Percentiles rank a stretch among this genome's conserved stretches.
Conservation (phyloP, 2,888 invertebrate genomes). For the Lissonota sp. region DNA sequence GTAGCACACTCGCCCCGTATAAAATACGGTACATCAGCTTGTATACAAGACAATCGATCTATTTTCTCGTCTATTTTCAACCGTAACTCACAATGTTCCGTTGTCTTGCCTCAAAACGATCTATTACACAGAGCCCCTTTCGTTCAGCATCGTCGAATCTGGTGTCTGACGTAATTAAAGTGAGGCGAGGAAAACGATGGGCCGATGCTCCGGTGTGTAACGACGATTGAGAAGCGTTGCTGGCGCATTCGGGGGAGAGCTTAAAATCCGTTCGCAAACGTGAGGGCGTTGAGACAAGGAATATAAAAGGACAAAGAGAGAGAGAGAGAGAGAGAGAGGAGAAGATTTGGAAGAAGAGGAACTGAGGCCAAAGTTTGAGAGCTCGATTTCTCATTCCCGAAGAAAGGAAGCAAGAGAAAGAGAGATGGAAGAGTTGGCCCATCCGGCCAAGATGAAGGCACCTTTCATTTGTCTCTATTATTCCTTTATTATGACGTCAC, state of each 20-base stretch:
- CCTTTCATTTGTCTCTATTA: constrained; percentile 67
- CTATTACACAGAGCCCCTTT: constrained; percentile 12
- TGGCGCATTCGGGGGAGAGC: constrained; percentile 38
- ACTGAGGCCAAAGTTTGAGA: constrained; percentile 45
- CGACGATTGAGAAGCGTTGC: constrained; percentile 50
- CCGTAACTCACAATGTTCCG: constrained; percentile 23
- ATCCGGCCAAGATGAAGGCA: constrained; percentile 48
- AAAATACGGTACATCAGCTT: neutral
- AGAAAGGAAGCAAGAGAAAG: constrained; percentile 18
- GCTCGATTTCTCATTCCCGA: constrained; percentile 58
- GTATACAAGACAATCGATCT: constrained; percentile 20
- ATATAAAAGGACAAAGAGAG: constrained; percentile 6
- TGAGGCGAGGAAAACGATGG: neutral
- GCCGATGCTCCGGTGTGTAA: neutral
- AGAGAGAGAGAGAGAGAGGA: constrained; percentile 3
- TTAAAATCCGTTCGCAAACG: constrained; percentile 42
- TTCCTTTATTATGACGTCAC: constrained; percentile 65
- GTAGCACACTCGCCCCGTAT: neutral
- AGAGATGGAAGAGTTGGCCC: constrained; percentile 31
- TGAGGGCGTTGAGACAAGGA: neutral
- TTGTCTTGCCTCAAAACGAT: constrained; percentile 40
- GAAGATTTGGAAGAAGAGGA: constrained; percentile 55
- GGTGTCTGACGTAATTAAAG: constrained; percentile 48
- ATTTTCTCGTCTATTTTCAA: constrained; percentile 43
- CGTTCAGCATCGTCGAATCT: constrained; percentile 17